Evolutionary conservation across 2,113 vertebrate species (phyloP), one percentile per base, ranked within the genome.

Genomic region (Otus sunia): DNA sequence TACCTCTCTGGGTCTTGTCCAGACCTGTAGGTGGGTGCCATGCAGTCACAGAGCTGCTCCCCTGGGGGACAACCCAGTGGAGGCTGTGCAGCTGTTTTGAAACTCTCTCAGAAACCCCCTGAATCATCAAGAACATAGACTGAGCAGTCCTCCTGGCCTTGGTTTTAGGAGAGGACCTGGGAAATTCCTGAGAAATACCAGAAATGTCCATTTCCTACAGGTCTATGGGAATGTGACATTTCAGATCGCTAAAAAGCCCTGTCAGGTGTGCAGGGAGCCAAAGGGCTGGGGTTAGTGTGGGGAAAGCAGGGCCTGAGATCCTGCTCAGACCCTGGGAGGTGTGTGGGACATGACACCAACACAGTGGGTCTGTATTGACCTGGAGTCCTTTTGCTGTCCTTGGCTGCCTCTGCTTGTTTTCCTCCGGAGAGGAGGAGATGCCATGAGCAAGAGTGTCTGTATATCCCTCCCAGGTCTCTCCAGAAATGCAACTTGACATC

Each of bases 401-500:
- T 0, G 7, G 12, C 67, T 53, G 29, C 25, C 81, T 29, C 43
- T 69, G 49, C 88, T 50, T 15, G 1, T 12, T 72, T 5, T 49
- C 45, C 64, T 11, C 29, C 47, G 0, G 2, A 25, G 59, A 26
- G 32, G 62, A 29, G 34, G 63, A 26, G 36, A 2, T n/a, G 36
- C 64, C 43, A 1, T 0, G 4, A 36, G 45, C 1, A 3, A 1
- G 16, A 0, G 5, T 12, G 56, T 53, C 53, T 2, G 2, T 56
- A 52, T 47, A 0, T 50, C 94, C 77, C n/a, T 6, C 77, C 13
- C 95, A 99, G 99, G 99, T 99, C 2, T 98, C 99, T 16, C 98
- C 99, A 4, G 98, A 99, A 73, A 96, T 98, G 94, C 99, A 99
- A 82, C 97, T 96, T 49, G 98, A 99, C 32, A 94, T 99, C 86